These are phyloP conservation scores for Eulemur albifrons DNA, from an alignment of 2,797 vertebrate species.

Conservation along the genomic window DNA sequence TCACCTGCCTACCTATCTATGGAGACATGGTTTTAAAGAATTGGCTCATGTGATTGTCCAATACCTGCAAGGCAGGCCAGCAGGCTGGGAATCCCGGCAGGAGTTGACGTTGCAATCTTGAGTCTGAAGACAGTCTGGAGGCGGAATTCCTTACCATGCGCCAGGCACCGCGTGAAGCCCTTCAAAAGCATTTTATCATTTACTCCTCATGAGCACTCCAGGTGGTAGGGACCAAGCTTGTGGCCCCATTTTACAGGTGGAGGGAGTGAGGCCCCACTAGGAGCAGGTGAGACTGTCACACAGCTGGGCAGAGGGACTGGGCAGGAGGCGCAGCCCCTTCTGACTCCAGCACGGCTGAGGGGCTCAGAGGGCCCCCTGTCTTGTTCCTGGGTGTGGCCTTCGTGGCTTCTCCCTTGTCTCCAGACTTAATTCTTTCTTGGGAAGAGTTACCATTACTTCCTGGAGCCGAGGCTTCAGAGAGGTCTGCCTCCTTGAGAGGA, in stretches of 20 bases:
- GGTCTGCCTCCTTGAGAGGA: background rate
- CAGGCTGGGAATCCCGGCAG: background rate
- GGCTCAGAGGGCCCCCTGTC: background rate
- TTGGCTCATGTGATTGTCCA: background rate
- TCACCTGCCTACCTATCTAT: background rate
- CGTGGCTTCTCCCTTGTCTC: background rate
- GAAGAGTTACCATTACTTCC: background rate
- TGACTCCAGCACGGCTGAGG: background rate
- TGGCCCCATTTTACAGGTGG: background rate
- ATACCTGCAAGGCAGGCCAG: background rate
- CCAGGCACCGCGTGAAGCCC: background rate
- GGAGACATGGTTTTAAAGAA: background rate
- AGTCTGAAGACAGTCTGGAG: background rate
- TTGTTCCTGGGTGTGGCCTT: background rate
- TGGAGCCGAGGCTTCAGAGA: background rate
- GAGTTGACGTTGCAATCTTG: background rate
- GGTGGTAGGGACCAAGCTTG: background rate
- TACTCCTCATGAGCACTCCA: background rate
- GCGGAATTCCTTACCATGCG: background rate
- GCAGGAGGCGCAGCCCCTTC: background rate
- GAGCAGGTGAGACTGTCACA: accelerated
- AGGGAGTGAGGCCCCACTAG: background rate
- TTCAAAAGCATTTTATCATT: background rate
- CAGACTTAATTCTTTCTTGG: background rate
- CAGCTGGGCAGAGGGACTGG: background rate